phyloP scores from a whole-genome alignment of 2,888 invertebrate genomes.

The Dysmachus trigonus region DNA sequence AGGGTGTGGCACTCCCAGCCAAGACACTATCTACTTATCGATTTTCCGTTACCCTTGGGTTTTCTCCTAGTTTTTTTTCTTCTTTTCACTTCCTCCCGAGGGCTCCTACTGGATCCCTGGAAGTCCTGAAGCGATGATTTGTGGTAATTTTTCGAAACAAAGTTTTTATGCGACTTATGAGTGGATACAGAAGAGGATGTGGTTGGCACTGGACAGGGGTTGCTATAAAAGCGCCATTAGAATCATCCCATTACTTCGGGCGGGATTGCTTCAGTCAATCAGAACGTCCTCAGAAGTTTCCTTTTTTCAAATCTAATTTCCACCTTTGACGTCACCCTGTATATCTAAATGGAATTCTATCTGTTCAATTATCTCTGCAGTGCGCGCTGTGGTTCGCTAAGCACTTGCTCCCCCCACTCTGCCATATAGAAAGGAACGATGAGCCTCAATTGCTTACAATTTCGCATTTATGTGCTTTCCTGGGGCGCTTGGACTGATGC shows the following conservation, averaged over 20 bases:
- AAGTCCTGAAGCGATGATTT: slow-evolving; percentile 43
- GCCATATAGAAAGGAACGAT: not conserved
- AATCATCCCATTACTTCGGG: not conserved
- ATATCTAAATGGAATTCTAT: not conserved
- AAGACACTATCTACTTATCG: slow-evolving; percentile 46
- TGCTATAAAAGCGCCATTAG: not conserved
- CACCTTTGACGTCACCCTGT: not conserved
- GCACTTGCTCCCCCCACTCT: not conserved
- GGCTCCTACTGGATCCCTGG: not conserved
- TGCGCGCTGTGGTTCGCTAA: not conserved
- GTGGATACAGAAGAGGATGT: not conserved
- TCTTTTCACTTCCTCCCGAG: not conserved
- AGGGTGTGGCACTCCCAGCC: slow-evolving; percentile 48
- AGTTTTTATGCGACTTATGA: slow-evolving; percentile 25
- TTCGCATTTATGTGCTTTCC: not conserved
- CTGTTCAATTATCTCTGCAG: not conserved
- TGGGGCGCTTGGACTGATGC: not conserved
- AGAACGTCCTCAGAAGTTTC: not conserved
- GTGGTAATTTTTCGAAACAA: slow-evolving; percentile 39
- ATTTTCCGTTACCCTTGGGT: slow-evolving; percentile 40
- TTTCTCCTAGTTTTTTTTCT: not conserved
- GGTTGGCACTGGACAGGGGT: not conserved
- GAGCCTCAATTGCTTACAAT: not conserved
- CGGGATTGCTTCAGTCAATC: not conserved
- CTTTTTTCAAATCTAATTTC: not conserved